phyloP scores from a whole-genome alignment of 2,113 vertebrate genomes.

The Petaurus breviceps region DNA sequence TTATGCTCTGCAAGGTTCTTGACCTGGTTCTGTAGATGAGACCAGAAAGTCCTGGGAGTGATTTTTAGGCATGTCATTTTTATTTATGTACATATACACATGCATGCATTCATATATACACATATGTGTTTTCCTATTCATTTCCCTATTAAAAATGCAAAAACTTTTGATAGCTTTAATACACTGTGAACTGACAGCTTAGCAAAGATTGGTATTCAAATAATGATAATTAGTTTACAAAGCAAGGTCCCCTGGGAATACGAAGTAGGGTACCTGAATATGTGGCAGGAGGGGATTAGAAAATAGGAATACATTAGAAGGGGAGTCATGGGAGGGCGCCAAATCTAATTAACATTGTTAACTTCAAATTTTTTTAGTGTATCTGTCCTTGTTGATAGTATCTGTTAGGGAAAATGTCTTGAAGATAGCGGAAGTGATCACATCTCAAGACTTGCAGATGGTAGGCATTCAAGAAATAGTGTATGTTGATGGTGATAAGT shows the following conservation, averaged over 20 bases:
- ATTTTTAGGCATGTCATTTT: neutral
- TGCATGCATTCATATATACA: too few species aligned
- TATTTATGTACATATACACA: too few species aligned
- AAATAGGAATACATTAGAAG: neutral
- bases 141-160: neutral
- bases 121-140: neutral
- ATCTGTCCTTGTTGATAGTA: neutral
- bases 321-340: neutral
- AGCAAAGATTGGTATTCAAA: neutral
- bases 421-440: neutral
- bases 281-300: neutral
- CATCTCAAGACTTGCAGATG: neutral
- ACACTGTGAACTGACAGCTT: neutral
- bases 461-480: neutral
- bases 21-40: neutral
- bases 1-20: neutral
- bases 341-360: neutral
- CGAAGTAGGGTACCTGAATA: neutral
- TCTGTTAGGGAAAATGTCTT: neutral
- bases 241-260: neutral
- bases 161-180: neutral
- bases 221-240: neutral
- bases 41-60: neutral
- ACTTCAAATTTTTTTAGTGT: neutral
- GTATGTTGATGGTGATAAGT: neutral